phyloP scores from a whole-genome alignment of 2,113 vertebrate species.

The Beaufortia kweichowensis region DNA sequence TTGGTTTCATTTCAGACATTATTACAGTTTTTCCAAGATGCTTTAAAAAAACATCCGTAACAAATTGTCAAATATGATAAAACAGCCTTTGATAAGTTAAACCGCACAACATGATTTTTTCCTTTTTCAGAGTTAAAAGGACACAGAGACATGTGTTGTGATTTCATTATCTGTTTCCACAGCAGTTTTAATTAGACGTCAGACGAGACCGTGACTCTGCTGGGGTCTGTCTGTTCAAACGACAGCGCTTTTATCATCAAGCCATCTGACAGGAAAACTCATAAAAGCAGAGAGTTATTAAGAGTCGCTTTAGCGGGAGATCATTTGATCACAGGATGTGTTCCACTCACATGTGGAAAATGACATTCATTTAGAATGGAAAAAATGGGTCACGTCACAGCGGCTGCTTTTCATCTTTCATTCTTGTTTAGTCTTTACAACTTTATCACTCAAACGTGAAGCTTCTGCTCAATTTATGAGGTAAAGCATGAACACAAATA shows the following conservation, averaged over 20 bases:
- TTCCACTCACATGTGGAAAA: slow-evolving; percentile 52
- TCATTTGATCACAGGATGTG: slow-evolving; percentile 71
- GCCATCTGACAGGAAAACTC: slow-evolving; percentile 67
- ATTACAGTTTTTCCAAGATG: no score
- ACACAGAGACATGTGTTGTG: slow-evolving; percentile 50
- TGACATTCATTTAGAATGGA: slow-evolving; percentile 39
- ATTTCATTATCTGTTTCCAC: slow-evolving; percentile 56
- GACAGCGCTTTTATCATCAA: slow-evolving; percentile 62
- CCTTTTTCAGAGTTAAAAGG: slow-evolving; percentile 50
- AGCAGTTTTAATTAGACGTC: slow-evolving; percentile 59
- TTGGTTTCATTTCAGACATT: background rate
- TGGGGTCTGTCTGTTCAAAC: slow-evolving; percentile 57
- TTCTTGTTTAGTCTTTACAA: slow-evolving; percentile 34
- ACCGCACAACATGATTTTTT: slow-evolving; percentile 12
- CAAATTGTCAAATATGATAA: background rate
- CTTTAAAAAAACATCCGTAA: no score
- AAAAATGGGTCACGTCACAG: slow-evolving; percentile 36
- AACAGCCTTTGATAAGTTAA: slow-evolving; percentile 12
- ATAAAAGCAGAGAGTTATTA: slow-evolving; percentile 66
- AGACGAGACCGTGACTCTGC: slow-evolving; percentile 52
- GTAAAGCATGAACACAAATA: background rate
- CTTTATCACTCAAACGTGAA: background rate
- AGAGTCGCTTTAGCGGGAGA: slow-evolving; percentile 63
- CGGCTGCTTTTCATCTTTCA: slow-evolving; percentile 38
- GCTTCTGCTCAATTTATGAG: background rate